Evolutionary conservation across 1,140 invertebrate species (phyloP).

Genomic region (Ridgeia piscesae): DNA sequence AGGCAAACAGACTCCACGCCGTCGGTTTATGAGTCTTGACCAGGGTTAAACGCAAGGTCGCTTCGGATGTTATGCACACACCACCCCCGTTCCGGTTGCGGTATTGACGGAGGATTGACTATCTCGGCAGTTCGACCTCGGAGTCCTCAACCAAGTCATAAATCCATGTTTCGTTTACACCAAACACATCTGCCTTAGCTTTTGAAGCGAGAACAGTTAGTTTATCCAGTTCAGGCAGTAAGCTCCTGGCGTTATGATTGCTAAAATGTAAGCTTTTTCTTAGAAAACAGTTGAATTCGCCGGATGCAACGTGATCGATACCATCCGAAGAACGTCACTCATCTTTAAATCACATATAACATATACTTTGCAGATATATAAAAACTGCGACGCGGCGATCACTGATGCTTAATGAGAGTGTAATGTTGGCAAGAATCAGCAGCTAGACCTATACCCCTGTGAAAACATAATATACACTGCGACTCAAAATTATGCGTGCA

Average conservation of each 20-base stretch:
- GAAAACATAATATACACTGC: too few relatives aligned
- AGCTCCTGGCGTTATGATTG: neutral
- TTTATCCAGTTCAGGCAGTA: slow-evolving; percentile 8
- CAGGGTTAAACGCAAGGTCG: slow-evolving; percentile 2
- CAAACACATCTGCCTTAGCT: neutral
- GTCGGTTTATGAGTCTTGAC: neutral
- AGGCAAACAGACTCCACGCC: neutral
- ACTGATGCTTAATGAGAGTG: too few relatives aligned
- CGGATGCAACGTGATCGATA: neutral
- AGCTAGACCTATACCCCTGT: too few relatives aligned
- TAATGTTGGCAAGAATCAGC: too few relatives aligned
- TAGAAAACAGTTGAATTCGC: neutral
- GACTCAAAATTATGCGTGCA: too few relatives aligned
- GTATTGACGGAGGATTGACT: neutral
- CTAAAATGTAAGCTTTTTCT: neutral
- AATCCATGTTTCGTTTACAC: neutral
- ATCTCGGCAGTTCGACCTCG: slow-evolving; percentile 3
- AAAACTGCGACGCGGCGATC: too few relatives aligned
- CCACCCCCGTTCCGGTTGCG: neutral
- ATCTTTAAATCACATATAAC: too few relatives aligned
- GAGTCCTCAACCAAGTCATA: neutral
- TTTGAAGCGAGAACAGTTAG: neutral
- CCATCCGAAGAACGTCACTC: too few relatives aligned
- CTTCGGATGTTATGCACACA: neutral
- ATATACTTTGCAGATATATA: too few relatives aligned